These are phyloP conservation scores for Acronicta aceris DNA, from an alignment of 2,888 invertebrate species.

Conservation along the genomic window DNA sequence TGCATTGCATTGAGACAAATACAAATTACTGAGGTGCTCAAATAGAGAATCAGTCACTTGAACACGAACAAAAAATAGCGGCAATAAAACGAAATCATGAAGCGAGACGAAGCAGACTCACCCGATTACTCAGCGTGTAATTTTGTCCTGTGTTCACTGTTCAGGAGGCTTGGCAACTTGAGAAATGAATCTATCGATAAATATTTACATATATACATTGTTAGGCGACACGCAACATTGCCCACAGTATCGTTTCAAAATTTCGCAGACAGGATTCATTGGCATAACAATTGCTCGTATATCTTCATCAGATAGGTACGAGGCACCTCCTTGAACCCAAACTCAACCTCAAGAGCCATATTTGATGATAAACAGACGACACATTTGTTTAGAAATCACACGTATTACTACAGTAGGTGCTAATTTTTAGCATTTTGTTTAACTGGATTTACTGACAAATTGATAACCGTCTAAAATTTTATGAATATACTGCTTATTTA, in stretches of 20 bases:
- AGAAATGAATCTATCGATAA: conserved; percentile 84
- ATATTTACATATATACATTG: conserved; percentile 82
- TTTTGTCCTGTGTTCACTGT: conserved; percentile 73
- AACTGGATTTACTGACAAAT: neutral
- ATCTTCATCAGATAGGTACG: conserved; percentile 42
- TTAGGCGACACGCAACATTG: conserved; percentile 78
- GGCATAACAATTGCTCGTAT: conserved; percentile 64
- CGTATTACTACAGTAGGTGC: conserved; percentile 10
- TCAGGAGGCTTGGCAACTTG: conserved; percentile 65
- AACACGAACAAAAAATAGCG: conserved; percentile 73
- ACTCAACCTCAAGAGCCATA: conserved; percentile 19
- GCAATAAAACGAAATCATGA: conserved; percentile 78
- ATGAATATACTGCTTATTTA: neutral
- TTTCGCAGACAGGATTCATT: conserved; percentile 75
- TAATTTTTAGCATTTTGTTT: conserved; percentile 16
- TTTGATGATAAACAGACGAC: conserved; percentile 9
- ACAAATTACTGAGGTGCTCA: conserved; percentile 57
- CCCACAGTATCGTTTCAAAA: conserved; percentile 81
- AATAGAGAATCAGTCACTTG: conserved; percentile 70
- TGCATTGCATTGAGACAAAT: conserved; percentile 46
- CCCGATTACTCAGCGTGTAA: conserved; percentile 84
- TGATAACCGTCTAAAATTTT: neutral
- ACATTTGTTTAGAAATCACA: conserved; percentile 22
- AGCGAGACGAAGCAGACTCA: conserved; percentile 80
- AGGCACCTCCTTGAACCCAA: conserved; percentile 35